Evolutionary conservation across 2,888 invertebrate genomes (phyloP).

Genomic region (Smittia sp.): DNA sequence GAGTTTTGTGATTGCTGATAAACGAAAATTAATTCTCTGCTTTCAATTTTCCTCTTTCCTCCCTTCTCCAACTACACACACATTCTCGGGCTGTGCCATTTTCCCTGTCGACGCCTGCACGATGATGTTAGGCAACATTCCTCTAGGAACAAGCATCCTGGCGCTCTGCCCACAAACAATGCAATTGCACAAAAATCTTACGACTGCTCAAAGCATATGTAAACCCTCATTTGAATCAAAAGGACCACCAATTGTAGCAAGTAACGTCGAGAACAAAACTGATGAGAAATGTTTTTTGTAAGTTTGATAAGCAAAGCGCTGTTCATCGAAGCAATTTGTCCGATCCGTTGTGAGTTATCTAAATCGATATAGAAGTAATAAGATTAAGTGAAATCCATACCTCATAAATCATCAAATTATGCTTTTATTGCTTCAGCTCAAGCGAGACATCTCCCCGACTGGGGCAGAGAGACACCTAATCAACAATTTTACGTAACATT

Average conservation of each 20-base stretch:
- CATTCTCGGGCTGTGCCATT: background rate
- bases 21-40: background rate
- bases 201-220: constrained; percentile 52
- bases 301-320: background rate
- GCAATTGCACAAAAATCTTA: constrained; percentile 49
- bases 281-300: constrained; percentile 32
- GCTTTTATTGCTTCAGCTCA: no score
- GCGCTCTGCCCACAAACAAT: constrained; percentile 54
- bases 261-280: constrained; percentile 42
- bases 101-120: background rate
- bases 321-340: no score
- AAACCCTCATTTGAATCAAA: constrained; percentile 52
- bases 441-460: no score
- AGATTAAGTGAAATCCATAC: constrained; percentile 5
- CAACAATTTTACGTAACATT: no score
- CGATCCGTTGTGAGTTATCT: background rate
- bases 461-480: no score
- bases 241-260: constrained; percentile 44
- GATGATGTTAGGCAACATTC: constrained; percentile 45
- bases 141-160: constrained; percentile 54
- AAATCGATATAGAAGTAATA: background rate
- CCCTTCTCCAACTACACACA: background rate
- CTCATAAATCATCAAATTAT: background rate
- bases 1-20: background rate
- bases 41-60: background rate